phyloP scores from a whole-genome alignment of 2,888 invertebrate genomes.

The Papilio gigon region DNA sequence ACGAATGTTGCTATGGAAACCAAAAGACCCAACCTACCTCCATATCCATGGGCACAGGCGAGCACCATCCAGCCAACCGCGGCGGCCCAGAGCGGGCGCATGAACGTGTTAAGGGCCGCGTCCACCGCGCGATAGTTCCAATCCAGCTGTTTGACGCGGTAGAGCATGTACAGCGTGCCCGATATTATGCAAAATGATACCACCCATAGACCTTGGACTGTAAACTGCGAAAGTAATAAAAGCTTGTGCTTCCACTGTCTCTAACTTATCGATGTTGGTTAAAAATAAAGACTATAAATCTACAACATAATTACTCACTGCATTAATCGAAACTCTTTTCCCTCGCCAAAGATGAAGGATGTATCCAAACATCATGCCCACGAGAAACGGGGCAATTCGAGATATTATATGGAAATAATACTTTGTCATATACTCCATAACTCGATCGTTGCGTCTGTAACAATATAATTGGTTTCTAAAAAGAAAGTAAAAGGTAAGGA shows the following conservation, averaged over 20 bases:
- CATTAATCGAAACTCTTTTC: conserved; percentile 47
- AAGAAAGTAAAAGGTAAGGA: background rate
- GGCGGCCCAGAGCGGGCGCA: conserved; percentile 70
- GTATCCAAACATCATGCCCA: conserved; percentile 60
- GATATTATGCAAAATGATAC: conserved; percentile 38
- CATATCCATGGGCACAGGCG: conserved; percentile 70
- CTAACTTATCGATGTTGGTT: background rate
- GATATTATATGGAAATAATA: conserved; percentile 64
- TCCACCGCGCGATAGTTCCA: conserved; percentile 63
- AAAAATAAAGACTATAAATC: background rate
- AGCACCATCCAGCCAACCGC: conserved; percentile 70
- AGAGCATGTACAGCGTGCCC: conserved; percentile 43
- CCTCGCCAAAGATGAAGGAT: conserved; percentile 64
- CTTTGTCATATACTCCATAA: conserved; percentile 47
- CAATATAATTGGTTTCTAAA: no score
- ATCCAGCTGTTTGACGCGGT: conserved; percentile 50
- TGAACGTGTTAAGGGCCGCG: conserved; percentile 63
- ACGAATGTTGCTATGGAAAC: background rate
- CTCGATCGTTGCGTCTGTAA: conserved; percentile 44
- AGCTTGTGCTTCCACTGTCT: no score
- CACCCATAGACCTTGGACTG: conserved; percentile 22
- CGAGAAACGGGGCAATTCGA: conserved; percentile 58
- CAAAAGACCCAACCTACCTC: conserved; percentile 52
- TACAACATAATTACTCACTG: conserved; percentile 43
- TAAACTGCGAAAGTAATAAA: background rate